Conservation (phyloP, 2,888 invertebrate species). For the Phlogophora meticulosa region DNA sequence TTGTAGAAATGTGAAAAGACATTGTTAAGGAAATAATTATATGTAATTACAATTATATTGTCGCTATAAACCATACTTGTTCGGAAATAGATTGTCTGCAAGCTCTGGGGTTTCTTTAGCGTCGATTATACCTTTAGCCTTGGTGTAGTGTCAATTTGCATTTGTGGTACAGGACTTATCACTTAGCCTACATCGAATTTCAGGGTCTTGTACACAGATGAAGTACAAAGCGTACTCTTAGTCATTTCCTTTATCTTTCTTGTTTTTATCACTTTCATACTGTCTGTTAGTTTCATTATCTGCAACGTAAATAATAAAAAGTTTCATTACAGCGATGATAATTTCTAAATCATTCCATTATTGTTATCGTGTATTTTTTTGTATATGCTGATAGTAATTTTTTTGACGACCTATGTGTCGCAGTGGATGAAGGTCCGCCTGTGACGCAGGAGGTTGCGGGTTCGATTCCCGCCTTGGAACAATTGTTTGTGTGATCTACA, state of each 20-base stretch:
- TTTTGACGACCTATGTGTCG: no score
- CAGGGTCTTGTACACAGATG: constrained; percentile 24
- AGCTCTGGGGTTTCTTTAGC: constrained; percentile 19
- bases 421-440: no score
- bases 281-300: neutral
- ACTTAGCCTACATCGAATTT: constrained; percentile 43
- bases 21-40: constrained; percentile 47
- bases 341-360: neutral
- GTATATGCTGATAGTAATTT: no score
- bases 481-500: no score
- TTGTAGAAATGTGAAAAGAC: constrained; percentile 47
- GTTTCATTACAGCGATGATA: neutral
- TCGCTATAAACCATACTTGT: constrained; percentile 11
- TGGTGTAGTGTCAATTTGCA: constrained; percentile 34
- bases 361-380: no score
- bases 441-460: no score
- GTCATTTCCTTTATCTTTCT: constrained; percentile 9
- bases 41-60: constrained; percentile 31
- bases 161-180: constrained; percentile 50
- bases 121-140: constrained; percentile 27
- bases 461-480: no score
- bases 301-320: neutral
- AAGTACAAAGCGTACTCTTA: neutral
- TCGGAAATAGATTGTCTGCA: constrained; percentile 34
- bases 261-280: neutral